Percentiles rank a stretch among this genome's conserved stretches.
Evolutionary conservation across 1,140 invertebrate species (phyloP).

Genomic region (Ylistrum balloti): DNA sequence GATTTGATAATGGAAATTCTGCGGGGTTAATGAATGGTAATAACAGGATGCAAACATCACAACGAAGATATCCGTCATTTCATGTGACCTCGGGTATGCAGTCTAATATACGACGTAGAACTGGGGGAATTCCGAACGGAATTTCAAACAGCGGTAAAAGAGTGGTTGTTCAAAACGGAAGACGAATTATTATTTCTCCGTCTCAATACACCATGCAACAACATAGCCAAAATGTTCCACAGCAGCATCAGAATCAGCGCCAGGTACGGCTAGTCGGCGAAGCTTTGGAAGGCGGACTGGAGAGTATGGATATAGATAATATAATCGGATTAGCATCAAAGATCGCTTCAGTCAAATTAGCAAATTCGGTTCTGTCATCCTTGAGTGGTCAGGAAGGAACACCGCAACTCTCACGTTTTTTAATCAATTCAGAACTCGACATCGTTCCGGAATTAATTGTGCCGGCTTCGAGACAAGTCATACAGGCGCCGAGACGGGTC

Average conservation of each 20-base stretch:
- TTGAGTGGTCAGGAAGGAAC: not conserved
- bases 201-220: not conserved
- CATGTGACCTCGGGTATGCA: not conserved
- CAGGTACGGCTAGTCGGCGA: not conserved
- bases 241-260: not conserved
- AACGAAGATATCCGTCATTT: not conserved
- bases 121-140: not conserved
- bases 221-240: not conserved
- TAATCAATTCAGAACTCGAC: not conserved
- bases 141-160: not conserved
- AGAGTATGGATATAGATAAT: not conserved
- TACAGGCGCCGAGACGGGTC: not conserved
- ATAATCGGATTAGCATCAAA: not conserved
- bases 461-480: not conserved
- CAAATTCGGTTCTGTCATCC: not conserved
- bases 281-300: not conserved
- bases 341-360: not conserved
- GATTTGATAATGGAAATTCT: not conserved
- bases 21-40: not conserved
- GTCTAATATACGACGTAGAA: not conserved
- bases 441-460: constrained; percentile 7
- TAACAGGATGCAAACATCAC: not conserved
- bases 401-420: not conserved
- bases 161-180: not conserved
- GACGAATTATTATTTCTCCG: not conserved